Base-by-base conservation (phyloP, 2,113 vertebrate genomes). In the Hippocampus barbouri region DNA sequence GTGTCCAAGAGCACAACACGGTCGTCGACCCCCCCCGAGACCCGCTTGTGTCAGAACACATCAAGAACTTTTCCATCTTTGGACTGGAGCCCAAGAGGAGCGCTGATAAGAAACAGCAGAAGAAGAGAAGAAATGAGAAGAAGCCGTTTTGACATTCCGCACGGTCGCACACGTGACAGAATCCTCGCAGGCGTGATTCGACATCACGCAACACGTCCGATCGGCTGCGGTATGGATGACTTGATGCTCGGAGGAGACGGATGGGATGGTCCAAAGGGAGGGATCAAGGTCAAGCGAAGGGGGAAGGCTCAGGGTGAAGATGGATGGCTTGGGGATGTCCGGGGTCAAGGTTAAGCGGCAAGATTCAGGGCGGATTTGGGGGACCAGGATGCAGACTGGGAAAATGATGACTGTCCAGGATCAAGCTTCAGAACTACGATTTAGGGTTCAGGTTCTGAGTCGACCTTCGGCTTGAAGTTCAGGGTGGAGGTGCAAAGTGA, bases 21-120 rank as follows among this genome's bases (percentile, higher is more conserved):
- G 59, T 67, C 62, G 21, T 38, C 51, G 2, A 5, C 30, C 11
- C 38, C 34, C 34, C 38, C 63, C 15, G 20, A 59, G 62, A 56
- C 65, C 56, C 38, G 16, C 49, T 68, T 1, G 51, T 40, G 73
- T 82, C 79, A 71, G 67, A 61, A 45, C 1, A 45, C 15, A 72
- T 75, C 20, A 40, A 76, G 38, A 25, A 21, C 38, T 61, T 74
- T 12, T 57, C 69, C 18, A 54, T 47, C 64, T 66, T 47, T 69
- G 2, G 25, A 59, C 69, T 73, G 51, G 23, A 23, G 75, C 67
- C 74, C 7, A 51, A 23, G 23, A 68, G 27, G 7, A 60, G 27
- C 9, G 20, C 25, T 67, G 72, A 80, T 73, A 34, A 54, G 62
- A 72, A 79, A 70, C n/a, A 72, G 62, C 68, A 57, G 66, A 34